Conservation (phyloP, 37 sponge, comb jelly and placozoan species). For the Sycon ciliatum region DNA sequence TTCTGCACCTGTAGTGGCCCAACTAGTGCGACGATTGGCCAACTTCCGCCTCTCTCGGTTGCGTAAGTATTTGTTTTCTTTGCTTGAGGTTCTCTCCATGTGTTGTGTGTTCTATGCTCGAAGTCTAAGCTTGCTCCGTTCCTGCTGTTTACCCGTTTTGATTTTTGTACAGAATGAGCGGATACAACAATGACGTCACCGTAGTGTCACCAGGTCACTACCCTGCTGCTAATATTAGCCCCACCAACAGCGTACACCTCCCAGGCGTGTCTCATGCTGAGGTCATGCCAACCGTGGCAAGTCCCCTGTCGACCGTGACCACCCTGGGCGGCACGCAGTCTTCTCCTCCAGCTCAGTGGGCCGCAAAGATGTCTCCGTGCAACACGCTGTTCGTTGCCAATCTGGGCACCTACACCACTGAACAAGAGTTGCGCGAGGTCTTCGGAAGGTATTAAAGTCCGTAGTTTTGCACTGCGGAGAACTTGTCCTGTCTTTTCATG, state of each 20-base stretch:
- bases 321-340: background rate
- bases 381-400: conserved; percentile 67
- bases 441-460: conserved; percentile 27
- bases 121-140: no score
- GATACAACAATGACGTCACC: background rate
- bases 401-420: conserved; percentile 43
- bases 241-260: conserved; percentile 16
- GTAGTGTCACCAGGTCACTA: background rate
- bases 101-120: no score
- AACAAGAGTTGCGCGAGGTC: conserved; percentile 35
- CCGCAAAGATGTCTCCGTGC: conserved; percentile 2
- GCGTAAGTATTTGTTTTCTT: no score
- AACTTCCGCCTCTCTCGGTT: no score
- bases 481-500: background rate
- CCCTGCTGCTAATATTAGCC: conserved; percentile 1
- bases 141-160: no score
- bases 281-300: background rate
- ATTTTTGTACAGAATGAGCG: no score
- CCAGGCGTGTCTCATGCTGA: conserved; percentile 1
- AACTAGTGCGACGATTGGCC: no score
- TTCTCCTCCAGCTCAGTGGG: background rate
- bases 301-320: background rate
- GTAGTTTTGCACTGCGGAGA: background rate
- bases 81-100: no score
- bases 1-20: no score